A percentile compares a stretch with the other conserved stretches of the same genome.
Conservation (phyloP, 2,113 vertebrate genomes). For the Lontra canadensis region DNA sequence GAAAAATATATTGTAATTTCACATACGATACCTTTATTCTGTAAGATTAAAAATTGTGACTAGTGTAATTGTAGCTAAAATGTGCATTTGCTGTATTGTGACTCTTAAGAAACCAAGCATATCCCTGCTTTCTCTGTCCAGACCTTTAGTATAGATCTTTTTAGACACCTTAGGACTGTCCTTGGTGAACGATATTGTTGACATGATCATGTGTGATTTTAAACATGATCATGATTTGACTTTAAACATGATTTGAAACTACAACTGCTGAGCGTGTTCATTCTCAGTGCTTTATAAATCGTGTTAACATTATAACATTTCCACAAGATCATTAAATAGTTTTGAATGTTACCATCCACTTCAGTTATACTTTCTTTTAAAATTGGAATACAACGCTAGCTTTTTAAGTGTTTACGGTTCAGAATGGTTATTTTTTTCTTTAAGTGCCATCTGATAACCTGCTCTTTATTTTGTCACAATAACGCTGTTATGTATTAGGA, state of each 20-base stretch:
- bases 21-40: constrained; percentile 39
- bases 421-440: background rate
- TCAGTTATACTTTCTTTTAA: background rate
- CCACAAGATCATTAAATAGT: fast-evolving
- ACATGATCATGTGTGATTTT: background rate
- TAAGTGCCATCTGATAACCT: background rate
- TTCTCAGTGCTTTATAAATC: background rate
- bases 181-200: background rate
- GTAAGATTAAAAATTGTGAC: constrained; percentile 53
- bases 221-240: no score
- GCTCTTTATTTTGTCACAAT: background rate
- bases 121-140: constrained; percentile 21
- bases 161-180: background rate
- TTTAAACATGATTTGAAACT: no score
- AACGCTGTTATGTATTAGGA: background rate
- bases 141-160: background rate
- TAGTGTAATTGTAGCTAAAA: constrained; percentile 10
- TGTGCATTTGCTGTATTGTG: constrained; percentile 52
- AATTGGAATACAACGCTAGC: background rate
- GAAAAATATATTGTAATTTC: constrained; percentile 40
- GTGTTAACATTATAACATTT: background rate
- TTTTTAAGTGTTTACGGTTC: constrained; percentile 12
- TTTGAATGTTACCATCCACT: background rate
- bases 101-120: background rate
- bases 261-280: background rate